Percentiles rank a stretch among this genome's conserved stretches.
phyloP scores from a whole-genome alignment of 2,888 invertebrate species.

The Rhopalosiphum nymphaeae region DNA sequence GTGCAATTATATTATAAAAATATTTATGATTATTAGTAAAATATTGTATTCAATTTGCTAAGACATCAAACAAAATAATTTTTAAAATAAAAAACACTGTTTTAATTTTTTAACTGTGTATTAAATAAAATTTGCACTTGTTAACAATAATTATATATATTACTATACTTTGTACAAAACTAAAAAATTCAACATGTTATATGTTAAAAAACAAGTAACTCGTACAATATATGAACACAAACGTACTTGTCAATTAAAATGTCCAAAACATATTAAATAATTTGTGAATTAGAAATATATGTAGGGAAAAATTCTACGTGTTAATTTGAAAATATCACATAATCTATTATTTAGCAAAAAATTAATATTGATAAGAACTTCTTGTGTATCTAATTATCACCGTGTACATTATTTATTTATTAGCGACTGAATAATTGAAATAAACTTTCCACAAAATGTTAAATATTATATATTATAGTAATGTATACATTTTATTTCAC shows the following conservation, averaged over 20 bases:
- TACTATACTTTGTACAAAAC: conserved; percentile 53
- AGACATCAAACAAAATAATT: conserved; percentile 27
- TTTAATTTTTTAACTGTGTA: conserved; percentile 45
- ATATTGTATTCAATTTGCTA: conserved; percentile 25
- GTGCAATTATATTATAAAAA: conserved; percentile 8
- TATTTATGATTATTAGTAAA: conserved; percentile 34
- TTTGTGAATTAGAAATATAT: conserved; percentile 20
- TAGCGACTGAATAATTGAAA: conserved; percentile 60
- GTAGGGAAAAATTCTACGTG: neutral
- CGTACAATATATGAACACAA: conserved; percentile 33
- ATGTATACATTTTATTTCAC: neutral
- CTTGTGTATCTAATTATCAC: conserved; percentile 53
- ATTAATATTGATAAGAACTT: conserved; percentile 41
- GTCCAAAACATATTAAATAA: conserved; percentile 16
- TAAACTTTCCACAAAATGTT: conserved; percentile 30
- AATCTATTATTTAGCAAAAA: conserved; percentile 43
- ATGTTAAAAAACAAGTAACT: conserved; percentile 25
- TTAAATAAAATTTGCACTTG: conserved; percentile 38
- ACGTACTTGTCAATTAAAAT: conserved; percentile 57
- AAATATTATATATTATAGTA: neutral
- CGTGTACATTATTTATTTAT: conserved; percentile 54
- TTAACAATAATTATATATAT: conserved; percentile 47
- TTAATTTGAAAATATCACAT: conserved; percentile 22
- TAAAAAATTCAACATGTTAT: conserved; percentile 5
- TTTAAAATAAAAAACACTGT: conserved; percentile 29